Base-by-base conservation (phyloP, 2,797 vertebrate genomes). In the Falco cherrug region DNA sequence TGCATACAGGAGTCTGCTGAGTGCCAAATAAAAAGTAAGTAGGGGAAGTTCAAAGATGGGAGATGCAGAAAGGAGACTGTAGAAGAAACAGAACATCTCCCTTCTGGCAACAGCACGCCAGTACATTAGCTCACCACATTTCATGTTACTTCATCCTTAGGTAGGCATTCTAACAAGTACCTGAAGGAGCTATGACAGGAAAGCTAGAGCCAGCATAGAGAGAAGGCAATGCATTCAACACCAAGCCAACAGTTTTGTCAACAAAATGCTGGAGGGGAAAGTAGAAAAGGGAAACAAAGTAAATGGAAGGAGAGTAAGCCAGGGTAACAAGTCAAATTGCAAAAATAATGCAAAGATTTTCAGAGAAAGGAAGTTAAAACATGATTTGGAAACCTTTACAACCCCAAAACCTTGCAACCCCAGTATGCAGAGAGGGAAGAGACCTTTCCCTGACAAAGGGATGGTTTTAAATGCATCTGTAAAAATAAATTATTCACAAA, bases 1-100 rank as follows among this genome's bases (percentile, higher is more conserved):
- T 9, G 18, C 0, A 0, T 6, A 25, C 1, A 2, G 8, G 11
- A 57, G 17, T 10, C 39, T 50, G 19, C 1, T 80, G 61, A 71
- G 22, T 20, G 19, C 35, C 67, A 63, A 37, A 31, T 22, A 31
- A 68, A 70, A 56, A 31, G 15, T 3, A 33, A 31, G 15, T 3
- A 33, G 9, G 24, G 15, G 12, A 80, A 41, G 11, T 63, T 61
- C 56, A 93, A 35, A 57, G 22, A 81, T 15, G 10, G 16, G 25
- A 90, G 26, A 69, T 1, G 4, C 4, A 65, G 22, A 45, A 87
- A 82, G 22, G 9, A 24, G 4, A 41, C 0, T n/a, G n/a, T 0
- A 53, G 25, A 37, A 89, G 35, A 71, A 90, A 80, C 4, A 41
- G 25, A 65, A 54, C 28, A 41, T 12, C 21, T 48, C 39, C 41